phyloP scores from a whole-genome alignment of 2,113 vertebrate species.

The Ptyas mucosa region DNA sequence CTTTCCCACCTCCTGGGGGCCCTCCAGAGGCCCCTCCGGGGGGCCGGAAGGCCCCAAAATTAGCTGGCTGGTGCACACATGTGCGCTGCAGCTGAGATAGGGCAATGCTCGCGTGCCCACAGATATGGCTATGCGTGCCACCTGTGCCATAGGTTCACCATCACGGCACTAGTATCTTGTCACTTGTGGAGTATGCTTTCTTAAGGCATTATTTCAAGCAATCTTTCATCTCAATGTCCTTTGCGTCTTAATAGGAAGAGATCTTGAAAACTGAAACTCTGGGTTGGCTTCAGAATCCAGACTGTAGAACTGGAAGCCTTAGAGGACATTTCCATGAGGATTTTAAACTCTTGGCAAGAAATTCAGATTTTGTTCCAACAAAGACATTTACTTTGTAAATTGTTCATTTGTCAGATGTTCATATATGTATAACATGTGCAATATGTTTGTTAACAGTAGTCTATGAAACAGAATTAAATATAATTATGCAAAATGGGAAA shows the following conservation, averaged over 20 bases:
- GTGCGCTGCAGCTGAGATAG: no score
- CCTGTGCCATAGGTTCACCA: no score
- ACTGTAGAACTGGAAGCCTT: background rate
- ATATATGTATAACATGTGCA: slow-evolving; percentile 37
- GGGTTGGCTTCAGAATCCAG: background rate
- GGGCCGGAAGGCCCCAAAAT: no score
- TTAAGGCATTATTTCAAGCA: background rate
- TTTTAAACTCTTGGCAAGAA: slow-evolving; percentile 41
- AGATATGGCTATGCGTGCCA: no score
- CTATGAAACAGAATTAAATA: slow-evolving; percentile 39
- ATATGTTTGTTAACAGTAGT: slow-evolving; percentile 10
- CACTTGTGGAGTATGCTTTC: background rate
- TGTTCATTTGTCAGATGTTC: slow-evolving; percentile 6
- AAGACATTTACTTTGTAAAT: slow-evolving; percentile 32
- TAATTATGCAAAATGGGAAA: background rate
- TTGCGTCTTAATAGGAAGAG: background rate
- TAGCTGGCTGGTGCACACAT: no score
- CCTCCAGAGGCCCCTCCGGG: no score
- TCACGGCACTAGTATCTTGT: no score
- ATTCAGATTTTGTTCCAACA: slow-evolving; percentile 31
- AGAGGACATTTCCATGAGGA: background rate
- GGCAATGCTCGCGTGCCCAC: no score
- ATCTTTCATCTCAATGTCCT: background rate
- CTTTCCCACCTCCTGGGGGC: no score
- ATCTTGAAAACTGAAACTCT: background rate